Conservation (phyloP, 2,888 invertebrate genomes). For the Barypeithes pellucidus region DNA sequence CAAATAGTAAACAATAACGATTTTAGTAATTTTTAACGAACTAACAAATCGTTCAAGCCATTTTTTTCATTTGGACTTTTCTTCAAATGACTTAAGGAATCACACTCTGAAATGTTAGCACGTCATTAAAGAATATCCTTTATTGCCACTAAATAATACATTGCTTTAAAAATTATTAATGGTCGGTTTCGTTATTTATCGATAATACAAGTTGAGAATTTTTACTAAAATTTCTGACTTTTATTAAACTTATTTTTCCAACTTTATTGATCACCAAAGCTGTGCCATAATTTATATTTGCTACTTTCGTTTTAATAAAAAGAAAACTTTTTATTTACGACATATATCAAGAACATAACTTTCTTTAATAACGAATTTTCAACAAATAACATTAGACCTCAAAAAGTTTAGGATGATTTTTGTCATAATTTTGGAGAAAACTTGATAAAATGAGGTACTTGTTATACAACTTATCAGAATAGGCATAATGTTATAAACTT, state of each 20-base stretch:
- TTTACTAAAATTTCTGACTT: not conserved
- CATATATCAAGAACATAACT: conserved; percentile 20
- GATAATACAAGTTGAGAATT: not conserved
- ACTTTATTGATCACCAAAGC: not conserved
- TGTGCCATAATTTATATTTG: not conserved
- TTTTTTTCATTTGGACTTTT: too few relatives aligned
- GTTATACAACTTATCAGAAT: too few relatives aligned
- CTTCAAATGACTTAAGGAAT: too few relatives aligned
- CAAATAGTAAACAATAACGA: too few relatives aligned
- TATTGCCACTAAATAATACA: too few relatives aligned
- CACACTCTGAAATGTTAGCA: too few relatives aligned
- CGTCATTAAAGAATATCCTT: too few relatives aligned
- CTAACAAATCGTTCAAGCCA: too few relatives aligned
- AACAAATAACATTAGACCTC: conserved; percentile 2
- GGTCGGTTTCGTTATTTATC: too few relatives aligned
- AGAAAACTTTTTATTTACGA: not conserved
- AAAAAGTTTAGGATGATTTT: conserved; percentile 7
- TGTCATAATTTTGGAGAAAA: conserved; percentile 10
- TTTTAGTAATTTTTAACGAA: too few relatives aligned
- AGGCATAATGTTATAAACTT: too few relatives aligned
- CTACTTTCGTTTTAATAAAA: conserved; percentile 17
- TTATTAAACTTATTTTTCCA: conserved; percentile 5
- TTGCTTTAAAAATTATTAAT: too few relatives aligned
- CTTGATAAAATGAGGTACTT: not conserved
- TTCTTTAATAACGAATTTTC: not conserved